phyloP scores from a whole-genome alignment of 1,140 invertebrate genomes.

The Euglossa dilemma region DNA sequence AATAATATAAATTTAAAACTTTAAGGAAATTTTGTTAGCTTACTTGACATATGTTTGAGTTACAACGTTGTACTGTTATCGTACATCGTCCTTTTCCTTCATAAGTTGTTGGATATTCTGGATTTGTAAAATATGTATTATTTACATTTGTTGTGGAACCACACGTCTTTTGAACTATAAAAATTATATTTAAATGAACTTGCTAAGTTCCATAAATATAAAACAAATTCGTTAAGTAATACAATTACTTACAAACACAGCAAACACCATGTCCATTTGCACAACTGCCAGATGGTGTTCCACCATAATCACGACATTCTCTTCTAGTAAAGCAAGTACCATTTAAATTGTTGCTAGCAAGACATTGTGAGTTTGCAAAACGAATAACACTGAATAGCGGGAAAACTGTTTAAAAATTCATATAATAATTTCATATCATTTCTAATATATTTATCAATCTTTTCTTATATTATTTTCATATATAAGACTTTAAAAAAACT shows the following conservation, averaged over 20 bases:
- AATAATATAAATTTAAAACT: conserved; percentile 16
- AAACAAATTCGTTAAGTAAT: not conserved
- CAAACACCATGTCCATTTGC: conserved; percentile 88
- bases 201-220: not conserved
- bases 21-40: conserved; percentile 8
- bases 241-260: conserved; percentile 88
- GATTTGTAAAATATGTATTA: conserved; percentile 92
- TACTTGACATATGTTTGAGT: conserved; percentile 89
- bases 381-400: conserved; percentile 88
- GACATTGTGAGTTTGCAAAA: conserved; percentile 87
- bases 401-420: conserved; percentile 82
- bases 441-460: not conserved
- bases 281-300: conserved; percentile 87
- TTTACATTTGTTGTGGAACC: conserved; percentile 87
- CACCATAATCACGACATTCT: conserved; percentile 88
- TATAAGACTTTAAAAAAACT: no score
- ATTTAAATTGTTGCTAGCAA: conserved; percentile 84
- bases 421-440: conserved; percentile 5
- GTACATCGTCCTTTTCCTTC: conserved; percentile 87
- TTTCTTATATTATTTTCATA: not conserved
- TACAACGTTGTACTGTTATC: conserved; percentile 87
- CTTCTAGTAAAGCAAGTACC: conserved; percentile 90
- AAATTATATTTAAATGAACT: not conserved
- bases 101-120: conserved; percentile 87
- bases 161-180: conserved; percentile 87